These are phyloP conservation scores for Zaprionus ornatus DNA, from an alignment of 1,140 invertebrate genomes.

Conservation along the genomic window DNA sequence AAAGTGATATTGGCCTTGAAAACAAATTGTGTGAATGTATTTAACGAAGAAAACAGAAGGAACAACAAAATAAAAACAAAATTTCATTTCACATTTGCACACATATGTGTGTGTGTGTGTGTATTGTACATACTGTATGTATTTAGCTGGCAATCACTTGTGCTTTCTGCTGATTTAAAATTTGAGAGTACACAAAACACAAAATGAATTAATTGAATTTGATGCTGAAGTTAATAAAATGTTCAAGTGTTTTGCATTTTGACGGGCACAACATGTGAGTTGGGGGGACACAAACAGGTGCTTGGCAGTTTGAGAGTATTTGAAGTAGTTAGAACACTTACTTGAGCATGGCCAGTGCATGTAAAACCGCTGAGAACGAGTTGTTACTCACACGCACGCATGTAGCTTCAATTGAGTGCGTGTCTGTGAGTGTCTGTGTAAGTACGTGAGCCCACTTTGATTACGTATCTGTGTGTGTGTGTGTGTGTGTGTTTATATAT, in stretches of 20 bases:
- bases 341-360: constrained; percentile 64
- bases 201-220: constrained; percentile 52
- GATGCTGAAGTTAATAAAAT: constrained; percentile 47
- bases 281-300: constrained; percentile 41
- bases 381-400: constrained; percentile 14
- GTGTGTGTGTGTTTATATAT: constrained; percentile 15
- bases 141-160: constrained; percentile 60
- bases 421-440: constrained; percentile 14
- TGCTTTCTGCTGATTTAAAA: constrained; percentile 47
- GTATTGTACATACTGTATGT: constrained; percentile 12
- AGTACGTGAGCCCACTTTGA: constrained; percentile 1
- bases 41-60: constrained; percentile 10
- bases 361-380: constrained; percentile 54
- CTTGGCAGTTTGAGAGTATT: constrained; percentile 30
- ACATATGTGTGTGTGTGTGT: neutral
- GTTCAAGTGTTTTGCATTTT: constrained; percentile 3
- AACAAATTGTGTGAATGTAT: constrained; percentile 37
- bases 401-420: neutral
- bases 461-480: constrained; percentile 24
- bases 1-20: constrained; percentile 78
- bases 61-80: constrained; percentile 29
- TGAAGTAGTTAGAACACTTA: constrained; percentile 45
- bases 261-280: constrained; percentile 14
- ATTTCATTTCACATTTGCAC: constrained; percentile 20
- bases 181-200: constrained; percentile 44